phyloP scores from a whole-genome alignment of 2,113 vertebrate species.

The Phodopus roborovskii region DNA sequence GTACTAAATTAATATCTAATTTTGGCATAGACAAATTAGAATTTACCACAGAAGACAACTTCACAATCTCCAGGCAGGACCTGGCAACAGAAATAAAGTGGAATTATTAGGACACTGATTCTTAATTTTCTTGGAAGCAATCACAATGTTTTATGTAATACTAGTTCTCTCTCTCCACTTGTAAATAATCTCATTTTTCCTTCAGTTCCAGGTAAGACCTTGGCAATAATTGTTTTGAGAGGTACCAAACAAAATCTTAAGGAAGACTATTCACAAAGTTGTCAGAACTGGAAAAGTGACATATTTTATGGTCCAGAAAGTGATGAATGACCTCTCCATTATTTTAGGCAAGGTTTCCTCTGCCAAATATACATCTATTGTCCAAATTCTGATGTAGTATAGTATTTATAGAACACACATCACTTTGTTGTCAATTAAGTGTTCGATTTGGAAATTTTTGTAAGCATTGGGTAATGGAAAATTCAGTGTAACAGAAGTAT shows the following conservation, averaged over 20 bases:
- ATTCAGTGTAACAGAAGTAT: neutral
- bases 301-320: conserved; percentile 27
- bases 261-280: conserved; percentile 9
- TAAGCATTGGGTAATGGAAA: conserved; percentile 55
- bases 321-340: neutral
- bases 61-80: conserved; percentile 40
- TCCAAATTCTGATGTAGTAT: conserved; percentile 23
- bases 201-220: conserved; percentile 54
- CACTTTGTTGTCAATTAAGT: conserved; percentile 39
- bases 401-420: conserved; percentile 46
- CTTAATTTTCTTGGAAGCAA: conserved; percentile 62
- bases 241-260: conserved; percentile 36
- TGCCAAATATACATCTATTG: neutral
- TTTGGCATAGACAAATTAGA: conserved; percentile 34
- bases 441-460: conserved; percentile 42
- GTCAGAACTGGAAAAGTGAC: conserved; percentile 17
- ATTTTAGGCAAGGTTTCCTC: neutral
- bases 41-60: conserved; percentile 39
- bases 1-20: neutral
- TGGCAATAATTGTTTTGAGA: conserved; percentile 60
- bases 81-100: conserved; percentile 55
- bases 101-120: conserved; percentile 57
- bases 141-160: conserved; percentile 59
- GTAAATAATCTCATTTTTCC: conserved; percentile 25
- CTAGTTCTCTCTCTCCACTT: conserved; percentile 23